Evolutionary conservation across 2,797 vertebrate genomes (phyloP).

Genomic region (Eulemur coronatus): DNA sequence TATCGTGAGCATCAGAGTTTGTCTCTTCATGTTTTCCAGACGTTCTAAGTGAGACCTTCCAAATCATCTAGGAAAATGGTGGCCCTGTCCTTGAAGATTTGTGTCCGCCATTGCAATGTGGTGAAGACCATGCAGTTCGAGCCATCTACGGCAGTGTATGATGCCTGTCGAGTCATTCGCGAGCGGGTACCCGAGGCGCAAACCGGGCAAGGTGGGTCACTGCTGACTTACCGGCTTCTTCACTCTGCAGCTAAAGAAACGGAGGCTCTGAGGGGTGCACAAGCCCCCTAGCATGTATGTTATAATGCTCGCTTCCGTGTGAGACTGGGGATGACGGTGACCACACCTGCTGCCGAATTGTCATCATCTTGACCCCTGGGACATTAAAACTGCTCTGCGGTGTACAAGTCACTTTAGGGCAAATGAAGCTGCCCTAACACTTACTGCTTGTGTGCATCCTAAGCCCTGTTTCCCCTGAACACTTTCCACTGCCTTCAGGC

Average conservation of each 20-base stretch:
- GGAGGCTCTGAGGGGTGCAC: background rate
- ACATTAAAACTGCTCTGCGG: background rate
- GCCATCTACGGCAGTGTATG: slow-evolving; percentile 96
- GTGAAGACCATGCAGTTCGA: slow-evolving; percentile 99
- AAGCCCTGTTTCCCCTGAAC: background rate
- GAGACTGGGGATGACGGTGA: background rate
- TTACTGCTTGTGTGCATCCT: accelerated
- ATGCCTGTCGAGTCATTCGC: slow-evolving; percentile 96
- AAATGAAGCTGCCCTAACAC: background rate
- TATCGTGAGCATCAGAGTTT: background rate
- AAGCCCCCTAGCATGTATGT: background rate
- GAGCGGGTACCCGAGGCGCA: slow-evolving; percentile 98
- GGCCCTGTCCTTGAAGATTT: slow-evolving; percentile 97
- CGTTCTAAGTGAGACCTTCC: slow-evolving; percentile 12
- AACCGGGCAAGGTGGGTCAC: slow-evolving; percentile 93
- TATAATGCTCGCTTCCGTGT: background rate
- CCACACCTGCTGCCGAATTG: accelerated
- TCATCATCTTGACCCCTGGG: background rate
- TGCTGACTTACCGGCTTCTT: accelerated
- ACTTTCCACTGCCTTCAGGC: background rate
- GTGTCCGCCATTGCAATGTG: slow-evolving; percentile 98
- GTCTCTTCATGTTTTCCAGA: slow-evolving; percentile 71
- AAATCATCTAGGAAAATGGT: slow-evolving; percentile 90
- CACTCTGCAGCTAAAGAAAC: background rate
- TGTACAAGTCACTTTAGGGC: background rate